Base-by-base conservation (phyloP, 2,888 invertebrate genomes). In the Ormyrus rosae region DNA sequence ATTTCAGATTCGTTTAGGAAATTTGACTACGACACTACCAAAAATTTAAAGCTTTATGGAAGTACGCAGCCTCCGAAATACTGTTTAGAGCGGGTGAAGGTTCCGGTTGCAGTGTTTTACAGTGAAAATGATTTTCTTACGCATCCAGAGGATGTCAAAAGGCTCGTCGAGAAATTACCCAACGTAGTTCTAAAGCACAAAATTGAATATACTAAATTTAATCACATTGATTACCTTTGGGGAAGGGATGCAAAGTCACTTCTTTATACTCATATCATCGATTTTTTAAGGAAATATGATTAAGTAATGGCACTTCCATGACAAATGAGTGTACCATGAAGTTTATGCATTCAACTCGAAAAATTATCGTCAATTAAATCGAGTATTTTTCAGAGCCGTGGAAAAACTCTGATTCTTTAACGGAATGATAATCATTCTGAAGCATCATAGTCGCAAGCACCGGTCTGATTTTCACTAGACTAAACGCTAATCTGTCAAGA, bases 81-180 rank as follows among this genome's bases (percentile, higher is more conserved):
- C 86, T 92, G 94, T 83, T 86, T 95, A 46, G 91, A 92, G 7
- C 93, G 92, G 80, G 92, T 94, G 0, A 91, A 90, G 84, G 92
- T 93, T 56, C 95, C 95, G 0, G 92, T 94, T 4, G 91, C 92
- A 2, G 85, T 95, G 19, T 92, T 94, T 68, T 94, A 94, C 82
- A 94, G 94, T 7, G 92, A 92, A 81, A 94, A 94, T 84, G 95
- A 95, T 86, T 92, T 92, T 87, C 88, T 94, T 5, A 93, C 93
- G 48, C 92, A 90, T 84, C 86, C 87, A n/a, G 81, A 81, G 85
- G 90, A 90, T 72, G 84, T 90, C 50, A 86, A 87, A 77, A 87
- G 84, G 72, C 85, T 90, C 4, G 85, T 86, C 0, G 85, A 87
- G 11, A 85, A 85, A 67, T 83, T 90, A 56, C 89, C 90, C 68